phyloP scores from a whole-genome alignment of 2,888 invertebrate species.

The Microdon myrmicae region DNA sequence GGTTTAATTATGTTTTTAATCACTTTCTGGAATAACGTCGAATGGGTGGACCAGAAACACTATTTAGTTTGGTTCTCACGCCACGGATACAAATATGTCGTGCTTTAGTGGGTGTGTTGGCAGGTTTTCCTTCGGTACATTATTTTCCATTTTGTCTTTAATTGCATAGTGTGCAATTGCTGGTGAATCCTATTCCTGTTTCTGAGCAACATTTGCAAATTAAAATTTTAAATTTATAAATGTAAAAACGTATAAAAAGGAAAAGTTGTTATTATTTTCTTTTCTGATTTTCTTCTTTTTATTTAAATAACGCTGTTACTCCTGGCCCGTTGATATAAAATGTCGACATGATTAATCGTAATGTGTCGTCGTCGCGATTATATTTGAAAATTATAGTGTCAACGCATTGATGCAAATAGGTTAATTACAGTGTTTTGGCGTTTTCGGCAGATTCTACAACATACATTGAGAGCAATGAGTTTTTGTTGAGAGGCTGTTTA shows the following conservation, averaged over 20 bases:
- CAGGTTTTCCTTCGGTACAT: conserved; percentile 1
- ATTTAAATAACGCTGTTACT: conserved; percentile 4
- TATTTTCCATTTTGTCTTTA: not conserved
- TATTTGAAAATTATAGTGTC: conserved; percentile 30
- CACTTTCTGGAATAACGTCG: conserved; percentile 6
- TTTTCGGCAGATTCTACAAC: not conserved
- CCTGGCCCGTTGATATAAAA: not conserved
- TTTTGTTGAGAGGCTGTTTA: too few species aligned
- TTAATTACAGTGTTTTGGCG: conserved; percentile 34
- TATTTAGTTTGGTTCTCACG: not conserved
- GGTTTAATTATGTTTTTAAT: conserved; percentile 40
- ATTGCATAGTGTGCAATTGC: conserved; percentile 7
- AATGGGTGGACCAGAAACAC: too few species aligned
- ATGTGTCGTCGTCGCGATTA: conserved; percentile 40
- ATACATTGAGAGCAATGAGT: too few species aligned
- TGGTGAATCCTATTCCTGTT: too few species aligned
- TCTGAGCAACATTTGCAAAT: too few species aligned
- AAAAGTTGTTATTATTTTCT: conserved; percentile 3
- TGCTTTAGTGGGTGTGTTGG: conserved; percentile 7
- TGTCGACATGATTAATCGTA: conserved; percentile 36
- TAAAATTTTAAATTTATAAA: too few species aligned
- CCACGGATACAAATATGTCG: not conserved
- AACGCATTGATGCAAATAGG: conserved; percentile 41
- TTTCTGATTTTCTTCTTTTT: conserved; percentile 1
- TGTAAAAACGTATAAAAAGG: too few species aligned